A percentile compares a stretch with the other conserved stretches of the same genome.
These are phyloP conservation scores for Vidua chalybeata DNA, from an alignment of 2,113 vertebrate genomes.

Conservation along the genomic window DNA sequence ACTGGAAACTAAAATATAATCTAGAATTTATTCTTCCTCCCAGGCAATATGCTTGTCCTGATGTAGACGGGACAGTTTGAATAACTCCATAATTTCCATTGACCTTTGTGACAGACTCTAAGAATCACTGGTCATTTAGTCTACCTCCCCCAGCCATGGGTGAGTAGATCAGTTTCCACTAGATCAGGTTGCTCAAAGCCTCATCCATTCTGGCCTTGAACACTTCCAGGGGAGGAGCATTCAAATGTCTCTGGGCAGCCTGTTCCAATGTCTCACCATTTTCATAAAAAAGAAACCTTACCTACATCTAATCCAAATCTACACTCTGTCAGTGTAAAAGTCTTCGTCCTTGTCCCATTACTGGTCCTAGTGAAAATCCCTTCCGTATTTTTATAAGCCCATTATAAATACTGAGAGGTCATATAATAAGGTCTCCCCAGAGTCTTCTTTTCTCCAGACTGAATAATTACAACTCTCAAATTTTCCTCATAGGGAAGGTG, in stretches of 20 bases:
- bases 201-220: neutral
- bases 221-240: neutral
- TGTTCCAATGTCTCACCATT: neutral
- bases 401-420: neutral
- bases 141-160: fast-evolving
- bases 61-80: neutral
- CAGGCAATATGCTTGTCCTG: neutral
- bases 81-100: neutral
- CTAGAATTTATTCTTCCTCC: neutral
- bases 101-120: neutral
- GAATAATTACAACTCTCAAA: neutral
- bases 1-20: neutral
- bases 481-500: neutral
- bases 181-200: neutral
- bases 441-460: neutral
- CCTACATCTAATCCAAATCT: neutral
- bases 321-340: neutral
- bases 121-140: neutral
- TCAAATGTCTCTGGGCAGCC: neutral
- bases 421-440: neutral
- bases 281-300: neutral
- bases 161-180: neutral
- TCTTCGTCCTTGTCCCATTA: neutral
- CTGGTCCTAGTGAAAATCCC: neutral
- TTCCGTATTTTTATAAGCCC: neutral